Conservation (phyloP, 2,797 vertebrate genomes). For the Anabas testudineus region DNA sequence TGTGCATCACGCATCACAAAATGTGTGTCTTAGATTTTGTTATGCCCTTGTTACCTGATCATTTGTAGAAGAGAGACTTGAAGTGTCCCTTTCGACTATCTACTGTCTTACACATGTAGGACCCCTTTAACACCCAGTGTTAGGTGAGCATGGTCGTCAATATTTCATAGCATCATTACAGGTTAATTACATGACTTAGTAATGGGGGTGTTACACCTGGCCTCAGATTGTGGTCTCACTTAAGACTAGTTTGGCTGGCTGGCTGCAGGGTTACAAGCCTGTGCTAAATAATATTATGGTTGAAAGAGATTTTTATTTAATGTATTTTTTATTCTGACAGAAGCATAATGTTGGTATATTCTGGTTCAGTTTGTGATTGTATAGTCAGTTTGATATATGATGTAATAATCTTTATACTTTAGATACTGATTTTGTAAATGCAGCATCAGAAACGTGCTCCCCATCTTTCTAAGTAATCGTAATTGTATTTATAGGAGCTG, state of each 20-base stretch:
- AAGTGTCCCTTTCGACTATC: slow-evolving; percentile 3
- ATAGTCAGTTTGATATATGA: neutral
- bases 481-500: too few relatives aligned
- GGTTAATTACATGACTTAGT: slow-evolving; percentile 79
- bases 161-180: slow-evolving; percentile 84
- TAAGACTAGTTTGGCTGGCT: neutral
- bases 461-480: too few relatives aligned
- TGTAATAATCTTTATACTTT: too few relatives aligned
- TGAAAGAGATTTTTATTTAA: neutral
- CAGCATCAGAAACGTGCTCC: too few relatives aligned
- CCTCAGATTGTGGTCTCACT: slow-evolving; percentile 23
- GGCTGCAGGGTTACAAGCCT: neutral
- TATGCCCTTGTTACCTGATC: too few relatives aligned
- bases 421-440: too few relatives aligned
- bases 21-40: too few relatives aligned
- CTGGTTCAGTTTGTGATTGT: neutral
- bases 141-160: slow-evolving; percentile 71
- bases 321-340: neutral
- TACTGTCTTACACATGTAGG: slow-evolving; percentile 11
- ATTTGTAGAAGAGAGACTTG: too few relatives aligned
- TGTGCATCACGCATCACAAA: too few relatives aligned
- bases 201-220: slow-evolving; percentile 72
- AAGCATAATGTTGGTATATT: too few relatives aligned
- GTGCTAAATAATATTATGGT: neutral
- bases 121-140: slow-evolving; percentile 36